Base-by-base conservation (phyloP, 1,140 invertebrate genomes). In the Marisa cornuarietis region DNA sequence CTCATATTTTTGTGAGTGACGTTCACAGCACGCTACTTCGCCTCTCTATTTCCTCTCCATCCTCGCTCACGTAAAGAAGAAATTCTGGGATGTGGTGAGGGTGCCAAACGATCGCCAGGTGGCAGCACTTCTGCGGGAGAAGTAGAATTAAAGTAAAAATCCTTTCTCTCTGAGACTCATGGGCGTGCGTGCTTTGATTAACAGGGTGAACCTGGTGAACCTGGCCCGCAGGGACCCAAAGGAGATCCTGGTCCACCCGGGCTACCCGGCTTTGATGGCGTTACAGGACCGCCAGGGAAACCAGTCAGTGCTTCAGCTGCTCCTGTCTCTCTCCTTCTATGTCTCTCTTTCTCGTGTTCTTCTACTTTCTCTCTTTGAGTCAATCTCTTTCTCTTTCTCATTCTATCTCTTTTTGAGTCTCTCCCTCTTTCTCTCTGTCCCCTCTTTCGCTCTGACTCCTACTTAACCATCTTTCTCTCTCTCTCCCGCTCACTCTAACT, bases 231-330 rank as follows among this genome's bases (percentile, higher is more conserved):
- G 26, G 83, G 83, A 22, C 83, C 83, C 18, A 51, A 68, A 24
- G 83, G 83, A 31, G 78, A 81, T 4, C 9, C 66, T 20, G 83
- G 83, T 63, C 73, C 75, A 16, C 77, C 84, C 24, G 96, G 95
- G 66, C 90, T 95, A 54, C 94, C 96, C 14, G 96, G 96, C 52
- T 94, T 94, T 86, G 95, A 97, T 89, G 96, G 96, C 52, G 93
- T 95, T 83, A 92, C 93, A 83, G 88, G 90, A 80, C 80, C 88
- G 65, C 93, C 93, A 20, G 95, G 95, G 20, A 93, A 95, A 49
- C 87, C 92, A 22, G 86, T 87, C 75, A 81, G 82, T 84, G 22
- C 13, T 22, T 62, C 20, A 22, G 31, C 31, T 66, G 68, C 31
- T 42, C n/a, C 26, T 24, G 22, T 68, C 65, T 68, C 16, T 68